Evolutionary conservation across 2,113 vertebrate species (phyloP).

Genomic region (Takifugu flavidus): DNA sequence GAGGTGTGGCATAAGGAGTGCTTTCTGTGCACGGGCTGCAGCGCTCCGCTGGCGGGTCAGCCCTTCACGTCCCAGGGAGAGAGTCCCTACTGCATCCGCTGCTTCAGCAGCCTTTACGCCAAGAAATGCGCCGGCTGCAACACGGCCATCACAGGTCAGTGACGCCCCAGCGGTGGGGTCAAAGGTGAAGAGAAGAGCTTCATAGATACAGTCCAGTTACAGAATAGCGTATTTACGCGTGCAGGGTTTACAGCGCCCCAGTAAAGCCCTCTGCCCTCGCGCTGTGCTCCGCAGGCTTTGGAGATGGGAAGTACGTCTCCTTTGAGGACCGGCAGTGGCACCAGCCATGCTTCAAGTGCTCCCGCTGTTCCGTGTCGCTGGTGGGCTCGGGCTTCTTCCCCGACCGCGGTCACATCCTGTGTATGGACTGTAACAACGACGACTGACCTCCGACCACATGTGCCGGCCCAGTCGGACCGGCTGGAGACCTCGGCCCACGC

Average conservation of each 20-base stretch:
- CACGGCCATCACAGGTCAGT: constrained; percentile 91
- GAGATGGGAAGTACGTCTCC: constrained; percentile 92
- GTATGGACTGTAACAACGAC: constrained; percentile 86
- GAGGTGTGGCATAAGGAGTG: constrained; percentile 96
- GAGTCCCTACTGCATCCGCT: constrained; percentile 88
- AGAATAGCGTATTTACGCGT: too few species aligned
- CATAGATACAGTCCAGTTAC: too few species aligned
- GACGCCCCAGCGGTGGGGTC: too few species aligned
- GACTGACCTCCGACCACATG: constrained; percentile 27
- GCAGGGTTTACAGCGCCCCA: too few species aligned
- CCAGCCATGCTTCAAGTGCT: constrained; percentile 93
- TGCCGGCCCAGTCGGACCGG: background rate
- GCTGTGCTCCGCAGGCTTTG: constrained; percentile 78
- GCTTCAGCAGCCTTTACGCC: constrained; percentile 92
- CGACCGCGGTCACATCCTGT: constrained; percentile 84
- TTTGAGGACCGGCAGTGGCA: constrained; percentile 97
- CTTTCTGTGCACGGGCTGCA: constrained; percentile 88
- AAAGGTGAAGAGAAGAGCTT: too few species aligned
- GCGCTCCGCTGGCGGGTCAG: constrained; percentile 84
- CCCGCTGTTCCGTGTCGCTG: constrained; percentile 86
- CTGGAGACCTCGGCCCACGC: too few species aligned
- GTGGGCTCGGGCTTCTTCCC: constrained; percentile 94
- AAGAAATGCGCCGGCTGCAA: constrained; percentile 90
- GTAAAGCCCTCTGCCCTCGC: background rate
- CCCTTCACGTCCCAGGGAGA: constrained; percentile 95